phyloP scores from a whole-genome alignment of 2,888 invertebrate species.

The Pheosia gnoma region DNA sequence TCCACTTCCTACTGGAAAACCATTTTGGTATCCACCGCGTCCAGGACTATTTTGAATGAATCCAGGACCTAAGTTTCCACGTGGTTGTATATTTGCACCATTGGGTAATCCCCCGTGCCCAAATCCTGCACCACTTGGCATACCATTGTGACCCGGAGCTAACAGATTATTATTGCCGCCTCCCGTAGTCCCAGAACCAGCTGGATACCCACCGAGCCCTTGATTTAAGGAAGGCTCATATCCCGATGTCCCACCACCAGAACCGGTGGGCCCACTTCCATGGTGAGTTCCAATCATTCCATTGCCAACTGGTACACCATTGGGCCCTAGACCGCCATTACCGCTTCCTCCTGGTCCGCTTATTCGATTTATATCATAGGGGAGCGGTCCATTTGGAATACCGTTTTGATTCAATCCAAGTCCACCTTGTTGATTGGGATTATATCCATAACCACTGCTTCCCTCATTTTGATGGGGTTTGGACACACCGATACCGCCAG shows the following conservation, averaged over 20 bases:
- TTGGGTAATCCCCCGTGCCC: constrained; percentile 7
- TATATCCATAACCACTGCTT: constrained; percentile 18
- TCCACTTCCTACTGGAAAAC: constrained; percentile 13
- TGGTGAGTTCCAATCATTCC: constrained; percentile 11
- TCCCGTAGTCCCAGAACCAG: constrained; percentile 10
- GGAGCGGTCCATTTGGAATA: constrained; percentile 14
- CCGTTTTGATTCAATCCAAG: constrained; percentile 16
- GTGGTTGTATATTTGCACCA: constrained; percentile 22
- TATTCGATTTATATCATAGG: constrained; percentile 24
- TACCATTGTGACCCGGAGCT: constrained; percentile 5
- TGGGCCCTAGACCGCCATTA: constrained; percentile 20
- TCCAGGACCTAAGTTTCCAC: constrained; percentile 11
- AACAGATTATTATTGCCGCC: constrained; percentile 10
- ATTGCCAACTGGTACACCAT: constrained; percentile 4
- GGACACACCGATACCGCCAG: constrained; percentile 5
- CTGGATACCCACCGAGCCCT: constrained; percentile 9
- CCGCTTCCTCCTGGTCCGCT: constrained; percentile 11
- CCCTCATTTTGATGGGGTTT: constrained; percentile 13
- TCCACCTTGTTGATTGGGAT: constrained; percentile 16
- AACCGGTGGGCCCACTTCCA: constrained; percentile 3
- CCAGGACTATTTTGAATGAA: constrained; percentile 13
- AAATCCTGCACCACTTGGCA: constrained; percentile 13
- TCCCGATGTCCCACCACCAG: constrained; percentile 13
- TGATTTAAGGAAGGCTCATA: constrained; percentile 10
- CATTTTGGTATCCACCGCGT: constrained; percentile 4